Conservation (phyloP, 2,888 invertebrate genomes). For the Ferrisia virgata region DNA sequence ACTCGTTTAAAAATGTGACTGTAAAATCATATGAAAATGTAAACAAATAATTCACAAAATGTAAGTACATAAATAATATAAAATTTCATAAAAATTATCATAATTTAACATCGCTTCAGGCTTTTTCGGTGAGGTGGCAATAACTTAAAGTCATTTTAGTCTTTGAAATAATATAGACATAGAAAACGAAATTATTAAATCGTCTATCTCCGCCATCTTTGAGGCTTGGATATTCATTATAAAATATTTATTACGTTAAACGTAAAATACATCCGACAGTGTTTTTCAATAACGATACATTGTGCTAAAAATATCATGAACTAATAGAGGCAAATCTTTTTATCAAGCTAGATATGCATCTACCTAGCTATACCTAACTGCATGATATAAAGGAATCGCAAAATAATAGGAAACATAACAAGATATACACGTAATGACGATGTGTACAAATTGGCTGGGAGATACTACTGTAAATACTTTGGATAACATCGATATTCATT, state of each 20-base stretch:
- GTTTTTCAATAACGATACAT: not conserved
- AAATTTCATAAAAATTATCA: not conserved
- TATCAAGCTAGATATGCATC: not conserved
- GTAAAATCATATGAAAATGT: constrained; percentile 15
- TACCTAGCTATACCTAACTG: not conserved
- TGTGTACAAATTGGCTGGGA: not conserved
- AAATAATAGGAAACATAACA: not conserved
- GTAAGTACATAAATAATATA: not conserved
- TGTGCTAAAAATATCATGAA: not conserved
- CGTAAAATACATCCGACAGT: not conserved
- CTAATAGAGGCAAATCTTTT: not conserved
- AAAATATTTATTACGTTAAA: not conserved
- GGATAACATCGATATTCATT: not conserved
- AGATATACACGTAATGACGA: not conserved
- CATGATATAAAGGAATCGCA: not conserved
- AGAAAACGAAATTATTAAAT: not conserved
- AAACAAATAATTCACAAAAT: not conserved
- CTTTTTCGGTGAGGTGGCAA: not conserved
- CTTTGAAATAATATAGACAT: not conserved
- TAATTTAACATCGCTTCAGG: not conserved
- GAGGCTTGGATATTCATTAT: not conserved
- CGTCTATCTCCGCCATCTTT: not conserved
- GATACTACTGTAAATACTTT: not conserved
- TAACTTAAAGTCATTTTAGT: not conserved
- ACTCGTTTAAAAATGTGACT: constrained; percentile 19